These are phyloP conservation scores for Andrena cerasifolii DNA, from an alignment of 1,140 invertebrate genomes.

Conservation along the genomic window DNA sequence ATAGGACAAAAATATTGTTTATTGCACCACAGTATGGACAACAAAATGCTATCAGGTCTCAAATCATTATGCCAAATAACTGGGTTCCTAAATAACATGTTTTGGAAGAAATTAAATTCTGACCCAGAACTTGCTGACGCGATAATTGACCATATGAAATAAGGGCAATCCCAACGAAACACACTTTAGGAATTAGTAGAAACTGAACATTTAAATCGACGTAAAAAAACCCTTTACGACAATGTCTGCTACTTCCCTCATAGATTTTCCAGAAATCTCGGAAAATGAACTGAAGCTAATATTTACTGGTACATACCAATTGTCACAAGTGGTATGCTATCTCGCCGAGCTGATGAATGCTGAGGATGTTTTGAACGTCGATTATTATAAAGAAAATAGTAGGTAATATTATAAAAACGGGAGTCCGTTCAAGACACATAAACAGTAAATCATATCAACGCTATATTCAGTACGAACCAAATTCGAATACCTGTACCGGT, in stretches of 20 bases:
- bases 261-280: neutral
- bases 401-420: neutral
- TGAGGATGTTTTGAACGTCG: neutral
- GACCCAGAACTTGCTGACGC: conserved; percentile 44
- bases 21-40: conserved; percentile 66
- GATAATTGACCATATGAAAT: conserved; percentile 31
- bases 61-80: conserved; percentile 49
- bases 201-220: neutral
- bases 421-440: too few relatives aligned
- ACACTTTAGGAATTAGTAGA: neutral
- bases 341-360: neutral
- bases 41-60: conserved; percentile 60
- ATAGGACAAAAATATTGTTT: too few relatives aligned
- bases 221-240: neutral
- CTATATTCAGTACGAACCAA: neutral
- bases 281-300: neutral
- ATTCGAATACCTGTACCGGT: neutral
- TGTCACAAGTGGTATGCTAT: neutral
- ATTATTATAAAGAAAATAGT: neutral
- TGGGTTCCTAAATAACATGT: conserved; percentile 60
- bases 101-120: conserved; percentile 57
- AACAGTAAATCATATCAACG: neutral
- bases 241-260: neutral
- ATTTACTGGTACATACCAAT: neutral
- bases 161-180: neutral